Percentiles rank a stretch among this genome's conserved stretches.
These are phyloP conservation scores for Linepithema humile DNA, from an alignment of 1,140 invertebrate genomes.

Conservation along the genomic window DNA sequence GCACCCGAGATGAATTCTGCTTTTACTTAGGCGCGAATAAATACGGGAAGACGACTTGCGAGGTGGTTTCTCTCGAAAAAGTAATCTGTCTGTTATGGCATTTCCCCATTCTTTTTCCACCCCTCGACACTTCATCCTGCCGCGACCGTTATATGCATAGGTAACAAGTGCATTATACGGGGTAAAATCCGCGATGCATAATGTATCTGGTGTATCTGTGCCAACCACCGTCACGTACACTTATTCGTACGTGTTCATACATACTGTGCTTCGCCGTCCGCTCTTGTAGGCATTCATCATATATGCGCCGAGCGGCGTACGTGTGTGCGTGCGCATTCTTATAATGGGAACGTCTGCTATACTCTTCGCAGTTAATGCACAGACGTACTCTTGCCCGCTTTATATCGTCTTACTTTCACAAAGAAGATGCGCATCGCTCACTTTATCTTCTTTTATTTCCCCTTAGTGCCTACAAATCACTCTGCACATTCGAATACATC, in stretches of 20 bases:
- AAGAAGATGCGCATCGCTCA: constrained; percentile 39
- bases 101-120: constrained; percentile 27
- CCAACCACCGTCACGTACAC: constrained; percentile 56
- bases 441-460: constrained; percentile 29
- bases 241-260: constrained; percentile 55
- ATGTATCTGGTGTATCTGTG: constrained; percentile 74
- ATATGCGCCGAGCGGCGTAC: not conserved
- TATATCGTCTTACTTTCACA: constrained; percentile 58
- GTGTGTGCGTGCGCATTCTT: constrained; percentile 4
- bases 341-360: constrained; percentile 39
- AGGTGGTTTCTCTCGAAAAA: constrained; percentile 39
- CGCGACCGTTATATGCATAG: constrained; percentile 68
- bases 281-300: not conserved
- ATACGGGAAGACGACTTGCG: constrained; percentile 8
- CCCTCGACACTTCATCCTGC: constrained; percentile 56
- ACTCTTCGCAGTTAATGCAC: constrained; percentile 56
- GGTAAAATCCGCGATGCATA: constrained; percentile 78
- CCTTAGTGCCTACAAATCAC: constrained; percentile 62
- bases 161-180: constrained; percentile 78
- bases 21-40: constrained; percentile 48
- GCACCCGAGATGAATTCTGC: constrained; percentile 24
- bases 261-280: not conserved
- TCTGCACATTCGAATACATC: constrained; percentile 57
- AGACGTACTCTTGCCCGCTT: constrained; percentile 64
- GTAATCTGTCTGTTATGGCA: constrained; percentile 50